Base-by-base conservation (phyloP, 2,797 vertebrate genomes). In the Pristis pectinata region DNA sequence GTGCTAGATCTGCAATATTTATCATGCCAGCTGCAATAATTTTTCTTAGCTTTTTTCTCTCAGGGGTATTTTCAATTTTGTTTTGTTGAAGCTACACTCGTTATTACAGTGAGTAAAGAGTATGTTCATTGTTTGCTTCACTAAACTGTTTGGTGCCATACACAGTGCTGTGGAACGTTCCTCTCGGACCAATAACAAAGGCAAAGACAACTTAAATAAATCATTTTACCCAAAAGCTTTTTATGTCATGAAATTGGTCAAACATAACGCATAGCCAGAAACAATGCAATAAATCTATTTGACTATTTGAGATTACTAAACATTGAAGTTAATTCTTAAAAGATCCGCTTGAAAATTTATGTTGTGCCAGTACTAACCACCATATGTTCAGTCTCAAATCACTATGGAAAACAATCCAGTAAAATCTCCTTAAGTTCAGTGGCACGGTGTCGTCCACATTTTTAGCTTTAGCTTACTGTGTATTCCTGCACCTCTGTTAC, bases 191-290 rank as follows among this genome's bases (percentile, higher is more conserved):
- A 91, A 61, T 37, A 67, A 64, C 87, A 61, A 91, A 91, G 30
- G n/a, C n/a, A 67, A 91, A 41, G 87, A 64, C n/a, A 61, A 9
- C n/a, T 91, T 67, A 34, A 61, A 91, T 91, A 64, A 91, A 91
- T 91, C 59, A 64, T 67, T 91, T 64, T 24, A 61, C 1, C 59
- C 61, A 91, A 89, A 19, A 67, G 87, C 59, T 37, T 67, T 91
- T 67, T 91, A 67, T 91, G 87, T 19, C 19, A 37, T 67, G 11
- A 87, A 91, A 34, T 37, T n/a, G 59, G 27, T 87, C n/a, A 91
- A 91, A 91, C 56, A 91, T 64, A 64, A 91, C 59, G 24, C 24
- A 59, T 27, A 87, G 19, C 44, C 53, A 61, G n/a, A 91, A 64
- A 91, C 1, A 91, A 91, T 37, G 87, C 37, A 9, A 70, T 93